Conservation (phyloP, 1,140 invertebrate genomes). For the Drosophila saltans region DNA sequence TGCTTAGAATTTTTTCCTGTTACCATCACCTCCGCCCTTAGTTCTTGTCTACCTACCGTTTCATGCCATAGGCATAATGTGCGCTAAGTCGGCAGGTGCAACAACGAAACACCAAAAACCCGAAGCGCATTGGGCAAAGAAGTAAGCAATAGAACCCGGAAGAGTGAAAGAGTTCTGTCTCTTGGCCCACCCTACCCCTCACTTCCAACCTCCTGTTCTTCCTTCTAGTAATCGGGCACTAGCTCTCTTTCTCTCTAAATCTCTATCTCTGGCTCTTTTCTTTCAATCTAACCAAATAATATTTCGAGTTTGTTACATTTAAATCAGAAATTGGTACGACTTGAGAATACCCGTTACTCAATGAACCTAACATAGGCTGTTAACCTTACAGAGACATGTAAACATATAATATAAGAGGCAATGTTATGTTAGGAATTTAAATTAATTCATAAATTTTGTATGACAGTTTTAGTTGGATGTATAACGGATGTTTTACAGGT, state of each 20-base stretch:
- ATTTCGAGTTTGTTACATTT: slow-evolving; percentile 3
- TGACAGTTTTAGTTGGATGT: no score
- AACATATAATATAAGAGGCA: no score
- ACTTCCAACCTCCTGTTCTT: slow-evolving; percentile 21
- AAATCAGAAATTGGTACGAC: not conserved
- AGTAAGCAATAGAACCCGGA: slow-evolving; percentile 61
- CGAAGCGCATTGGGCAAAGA: slow-evolving; percentile 3
- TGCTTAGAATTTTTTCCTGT: slow-evolving; percentile 55
- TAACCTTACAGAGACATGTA: no score
- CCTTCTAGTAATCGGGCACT: not conserved
- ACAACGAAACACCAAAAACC: slow-evolving; percentile 52
- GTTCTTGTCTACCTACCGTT: slow-evolving; percentile 15
- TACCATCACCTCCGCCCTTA: not conserved
- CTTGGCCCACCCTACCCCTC: slow-evolving; percentile 20
- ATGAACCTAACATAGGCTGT: no score
- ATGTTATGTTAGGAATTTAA: no score
- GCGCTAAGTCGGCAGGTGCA: slow-evolving; percentile 73
- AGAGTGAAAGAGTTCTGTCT: slow-evolving; percentile 54
- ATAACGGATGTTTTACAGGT: no score
- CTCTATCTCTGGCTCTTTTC: not conserved
- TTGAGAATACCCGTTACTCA: not conserved
- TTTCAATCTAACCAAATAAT: not conserved
- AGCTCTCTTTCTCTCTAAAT: not conserved
- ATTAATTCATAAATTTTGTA: no score
- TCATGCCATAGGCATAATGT: slow-evolving; percentile 61